Evolutionary conservation across 2,888 invertebrate genomes (phyloP).

Genomic region (Ophraella communa): DNA sequence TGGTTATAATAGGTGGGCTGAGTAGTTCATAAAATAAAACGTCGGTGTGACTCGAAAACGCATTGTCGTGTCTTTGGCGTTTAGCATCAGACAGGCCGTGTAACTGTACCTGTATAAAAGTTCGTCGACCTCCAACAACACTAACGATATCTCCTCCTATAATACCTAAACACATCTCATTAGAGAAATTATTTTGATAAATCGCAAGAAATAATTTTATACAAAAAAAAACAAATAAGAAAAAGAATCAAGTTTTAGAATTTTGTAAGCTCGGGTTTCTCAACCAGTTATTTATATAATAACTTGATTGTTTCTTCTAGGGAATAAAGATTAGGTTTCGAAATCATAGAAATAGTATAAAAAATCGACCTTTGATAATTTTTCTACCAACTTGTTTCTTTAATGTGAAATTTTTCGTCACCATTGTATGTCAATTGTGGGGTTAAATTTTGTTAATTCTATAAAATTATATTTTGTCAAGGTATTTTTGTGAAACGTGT

Average conservation of each 20-base stretch:
- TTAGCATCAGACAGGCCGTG: conserved; percentile 37
- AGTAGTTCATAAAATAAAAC: background rate
- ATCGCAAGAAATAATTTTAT: conserved; percentile 14
- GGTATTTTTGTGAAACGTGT: too few species aligned
- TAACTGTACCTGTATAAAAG: conserved; percentile 42
- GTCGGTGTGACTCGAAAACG: conserved; percentile 14
- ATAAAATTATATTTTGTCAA: too few species aligned
- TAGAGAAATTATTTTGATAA: conserved; percentile 26
- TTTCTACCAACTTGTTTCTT: too few species aligned
- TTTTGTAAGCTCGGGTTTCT: background rate
- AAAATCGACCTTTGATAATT: too few species aligned
- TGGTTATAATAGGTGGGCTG: conserved; percentile 1
- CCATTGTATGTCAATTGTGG: too few species aligned
- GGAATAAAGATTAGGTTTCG: too few species aligned
- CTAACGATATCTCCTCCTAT: background rate
- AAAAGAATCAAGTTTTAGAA: background rate
- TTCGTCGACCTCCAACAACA: conserved; percentile 40
- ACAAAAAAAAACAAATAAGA: too few species aligned
- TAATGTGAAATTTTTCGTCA: too few species aligned
- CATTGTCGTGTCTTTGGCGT: conserved; percentile 18
- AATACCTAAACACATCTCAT: conserved; percentile 22
- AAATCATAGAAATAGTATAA: too few species aligned
- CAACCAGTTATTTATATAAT: background rate
- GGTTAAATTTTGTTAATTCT: too few species aligned
- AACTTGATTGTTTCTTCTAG: too few species aligned